phyloP scores from a whole-genome alignment of 30 jellyfish, hydroid and myxozoan genomes.

The Morbakka virulenta region DNA sequence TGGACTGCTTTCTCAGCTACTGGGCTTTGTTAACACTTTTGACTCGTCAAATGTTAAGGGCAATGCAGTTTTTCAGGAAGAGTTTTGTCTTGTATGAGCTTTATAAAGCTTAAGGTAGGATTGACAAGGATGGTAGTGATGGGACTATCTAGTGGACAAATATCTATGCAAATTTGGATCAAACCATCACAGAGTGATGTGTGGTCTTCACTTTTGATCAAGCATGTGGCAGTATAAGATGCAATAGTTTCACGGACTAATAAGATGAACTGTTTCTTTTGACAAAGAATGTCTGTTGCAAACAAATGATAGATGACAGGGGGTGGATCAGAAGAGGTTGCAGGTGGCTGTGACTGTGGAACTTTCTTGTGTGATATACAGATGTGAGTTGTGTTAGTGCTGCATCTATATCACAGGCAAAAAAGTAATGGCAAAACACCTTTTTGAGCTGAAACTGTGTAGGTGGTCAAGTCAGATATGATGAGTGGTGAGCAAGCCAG shows the following conservation, averaged over 20 bases:
- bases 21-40: slow-evolving; percentile 1
- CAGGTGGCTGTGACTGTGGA: neutral
- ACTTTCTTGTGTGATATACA: slow-evolving; percentile 24
- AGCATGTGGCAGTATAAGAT: slow-evolving; percentile 15
- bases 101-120: too few species aligned
- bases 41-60: too few species aligned
- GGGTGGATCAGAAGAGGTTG: slow-evolving; percentile 21
- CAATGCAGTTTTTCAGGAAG: too few species aligned
- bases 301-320: slow-evolving; percentile 6
- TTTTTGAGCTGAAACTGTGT: neutral
- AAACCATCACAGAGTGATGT: too few species aligned
- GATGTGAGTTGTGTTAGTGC: neutral
- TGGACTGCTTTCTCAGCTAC: too few species aligned
- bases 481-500: slow-evolving; percentile 21
- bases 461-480: slow-evolving; percentile 46
- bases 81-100: too few species aligned
- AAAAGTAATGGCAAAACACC: slow-evolving; percentile 35
- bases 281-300: too few species aligned
- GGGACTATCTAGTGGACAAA: slow-evolving; percentile 22
- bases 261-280: slow-evolving; percentile 44
- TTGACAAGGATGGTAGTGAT: slow-evolving; percentile 3
- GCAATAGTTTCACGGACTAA: slow-evolving; percentile 25
- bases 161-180: neutral
- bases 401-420: slow-evolving; percentile 35
- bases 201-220: too few species aligned